phyloP scores from a whole-genome alignment of 2,797 vertebrate species.

The Phataginus tricuspis region DNA sequence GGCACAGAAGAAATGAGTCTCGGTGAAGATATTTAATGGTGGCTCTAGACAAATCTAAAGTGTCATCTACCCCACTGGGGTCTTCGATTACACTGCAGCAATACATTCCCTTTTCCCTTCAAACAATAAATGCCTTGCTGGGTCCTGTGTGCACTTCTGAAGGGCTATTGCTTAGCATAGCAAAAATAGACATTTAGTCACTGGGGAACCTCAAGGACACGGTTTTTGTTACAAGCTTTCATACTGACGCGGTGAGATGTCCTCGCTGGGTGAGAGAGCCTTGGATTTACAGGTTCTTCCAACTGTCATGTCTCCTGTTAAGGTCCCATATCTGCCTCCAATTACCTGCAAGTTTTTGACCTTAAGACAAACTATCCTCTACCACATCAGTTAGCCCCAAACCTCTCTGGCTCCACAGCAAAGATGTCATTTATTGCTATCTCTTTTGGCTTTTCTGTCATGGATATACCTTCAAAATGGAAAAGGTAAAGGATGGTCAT shows the following conservation, averaged over 20 bases:
- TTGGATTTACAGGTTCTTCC: neutral
- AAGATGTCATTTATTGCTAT: neutral
- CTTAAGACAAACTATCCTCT: neutral
- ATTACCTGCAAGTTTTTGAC: neutral
- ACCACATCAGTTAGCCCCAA: neutral
- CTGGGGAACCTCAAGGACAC: neutral
- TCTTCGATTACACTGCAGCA: neutral
- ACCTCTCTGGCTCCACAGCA: neutral
- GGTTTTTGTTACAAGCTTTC: neutral
- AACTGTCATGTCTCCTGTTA: neutral
- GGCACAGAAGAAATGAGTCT: neutral
- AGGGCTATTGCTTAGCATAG: neutral
- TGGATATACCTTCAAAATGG: neutral
- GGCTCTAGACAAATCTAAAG: neutral
- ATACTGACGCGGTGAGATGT: neutral
- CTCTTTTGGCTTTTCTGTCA: neutral
- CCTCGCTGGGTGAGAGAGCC: neutral
- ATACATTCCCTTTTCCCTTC: neutral
- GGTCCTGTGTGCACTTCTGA: neutral
- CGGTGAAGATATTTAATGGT: neutral
- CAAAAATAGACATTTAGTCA: slow-evolving; percentile 1
- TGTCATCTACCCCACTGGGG: neutral
- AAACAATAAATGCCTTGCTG: neutral
- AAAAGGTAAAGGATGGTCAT: neutral
- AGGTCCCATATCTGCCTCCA: neutral